Conservation (phyloP, 1,140 invertebrate genomes). For the Papilio polytes region DNA sequence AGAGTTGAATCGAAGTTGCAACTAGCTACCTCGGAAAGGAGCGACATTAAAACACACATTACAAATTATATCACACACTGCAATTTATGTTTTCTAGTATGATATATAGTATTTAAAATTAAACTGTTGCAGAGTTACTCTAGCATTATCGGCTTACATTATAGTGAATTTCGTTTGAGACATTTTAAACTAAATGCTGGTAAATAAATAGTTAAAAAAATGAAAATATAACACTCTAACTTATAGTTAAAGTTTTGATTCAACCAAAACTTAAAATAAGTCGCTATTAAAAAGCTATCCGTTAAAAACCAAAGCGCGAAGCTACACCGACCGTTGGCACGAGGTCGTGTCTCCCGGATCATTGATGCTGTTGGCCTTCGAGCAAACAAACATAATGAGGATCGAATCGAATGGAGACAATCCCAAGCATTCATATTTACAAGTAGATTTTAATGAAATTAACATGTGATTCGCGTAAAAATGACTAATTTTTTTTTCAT, state of each 20-base stretch:
- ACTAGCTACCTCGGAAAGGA: conserved; percentile 77
- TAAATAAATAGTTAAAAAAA: conserved; percentile 78
- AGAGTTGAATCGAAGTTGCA: conserved; percentile 58
- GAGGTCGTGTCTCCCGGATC: conserved; percentile 57
- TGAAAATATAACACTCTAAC: conserved; percentile 81
- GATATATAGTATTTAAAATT: conserved; percentile 60
- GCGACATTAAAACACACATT: conserved; percentile 64
- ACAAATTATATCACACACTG: conserved; percentile 75
- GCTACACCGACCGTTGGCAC: conserved; percentile 41
- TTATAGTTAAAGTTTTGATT: conserved; percentile 84
- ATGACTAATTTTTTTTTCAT: conserved; percentile 51
- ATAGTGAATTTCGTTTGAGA: conserved; percentile 68
- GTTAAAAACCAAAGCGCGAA: conserved; percentile 57
- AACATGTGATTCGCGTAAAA: conserved; percentile 55
- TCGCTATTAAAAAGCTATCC: conserved; percentile 68
- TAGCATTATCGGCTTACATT: conserved; percentile 63
- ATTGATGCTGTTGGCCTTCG: conserved; percentile 74
- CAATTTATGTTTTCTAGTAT: conserved; percentile 73
- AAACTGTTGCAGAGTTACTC: conserved; percentile 58
- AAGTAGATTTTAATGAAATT: conserved; percentile 55
- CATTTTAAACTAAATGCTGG: conserved; percentile 68
- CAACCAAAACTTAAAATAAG: conserved; percentile 83
- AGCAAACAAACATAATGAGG: conserved; percentile 79
- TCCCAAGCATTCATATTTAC: conserved; percentile 65
- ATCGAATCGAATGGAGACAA: conserved; percentile 66